phyloP scores from a whole-genome alignment of 2,113 vertebrate genomes.

The Ascaphus truei region DNA sequence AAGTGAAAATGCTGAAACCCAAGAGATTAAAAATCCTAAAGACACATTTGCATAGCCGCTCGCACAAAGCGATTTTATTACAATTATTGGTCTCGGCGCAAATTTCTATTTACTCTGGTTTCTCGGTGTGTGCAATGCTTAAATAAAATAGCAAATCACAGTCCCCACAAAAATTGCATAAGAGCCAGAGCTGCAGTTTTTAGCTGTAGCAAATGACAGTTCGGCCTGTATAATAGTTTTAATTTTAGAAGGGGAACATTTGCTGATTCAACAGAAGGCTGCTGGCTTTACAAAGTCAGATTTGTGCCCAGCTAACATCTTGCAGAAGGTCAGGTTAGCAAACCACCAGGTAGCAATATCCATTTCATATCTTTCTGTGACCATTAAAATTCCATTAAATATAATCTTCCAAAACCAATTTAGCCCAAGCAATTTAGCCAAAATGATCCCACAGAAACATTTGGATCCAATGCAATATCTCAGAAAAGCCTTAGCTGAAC shows the following conservation, averaged over 20 bases:
- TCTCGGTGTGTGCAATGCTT: no score
- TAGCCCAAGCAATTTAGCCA: background rate
- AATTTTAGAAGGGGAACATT: slow-evolving; percentile 3
- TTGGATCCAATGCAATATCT: background rate
- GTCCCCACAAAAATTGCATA: background rate
- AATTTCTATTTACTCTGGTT: no score
- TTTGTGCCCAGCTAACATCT: slow-evolving; percentile 16
- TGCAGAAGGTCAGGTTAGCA: background rate
- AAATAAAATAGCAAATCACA: no score
- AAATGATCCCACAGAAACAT: slow-evolving; percentile 23
- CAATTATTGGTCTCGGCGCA: no score
- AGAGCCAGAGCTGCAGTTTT: background rate
- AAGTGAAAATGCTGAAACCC: no score
- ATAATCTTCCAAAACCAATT: background rate
- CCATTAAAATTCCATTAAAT: slow-evolving; percentile 29
- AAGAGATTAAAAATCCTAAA: no score
- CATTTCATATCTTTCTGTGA: background rate
- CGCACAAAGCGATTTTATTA: no score
- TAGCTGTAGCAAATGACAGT: background rate
- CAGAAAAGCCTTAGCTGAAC: slow-evolving; percentile 11
- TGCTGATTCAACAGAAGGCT: slow-evolving; percentile 9
- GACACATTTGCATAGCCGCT: no score
- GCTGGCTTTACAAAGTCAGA: background rate
- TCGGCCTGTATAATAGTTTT: background rate
- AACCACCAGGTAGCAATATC: slow-evolving; percentile 23